Evolutionary conservation across 2,888 invertebrate species (phyloP), one percentile per base, ranked within the genome.

Genomic region (Margaritifera margaritifera): DNA sequence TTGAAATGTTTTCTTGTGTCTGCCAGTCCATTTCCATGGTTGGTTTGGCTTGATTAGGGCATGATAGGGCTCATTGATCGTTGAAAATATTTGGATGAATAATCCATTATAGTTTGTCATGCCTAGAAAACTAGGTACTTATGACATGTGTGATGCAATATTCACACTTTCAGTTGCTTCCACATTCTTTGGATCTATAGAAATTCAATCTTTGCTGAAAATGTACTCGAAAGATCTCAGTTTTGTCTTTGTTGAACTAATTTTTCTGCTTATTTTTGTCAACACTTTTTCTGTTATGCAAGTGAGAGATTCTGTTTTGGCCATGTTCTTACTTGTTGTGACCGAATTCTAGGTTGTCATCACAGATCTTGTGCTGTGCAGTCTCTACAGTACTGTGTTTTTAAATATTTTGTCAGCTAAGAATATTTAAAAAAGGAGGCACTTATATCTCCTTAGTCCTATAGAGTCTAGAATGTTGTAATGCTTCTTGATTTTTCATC

Each of bases 381-480:
- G 20, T n/a, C 51, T 52, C 4, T 27, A 27, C 27, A 27, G 31
- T 18, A 69, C 59, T 59, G 60, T 64, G 25, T 66, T 71, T 27
- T 27, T 2, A 4, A 27, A 27, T 27, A 27, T 27, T 27, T 27
- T 4, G 3, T 27, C 27, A 4, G 71, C 71, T 1, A 22, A 51
- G 6, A 22, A 55, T 3, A 66, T 64, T 25, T 58, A 63, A 52
- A 66, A 66, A 53, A 63, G 63, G 6, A 71, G 42, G 18, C 62
- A 6, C 64, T 71, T 71, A 24, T 66, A 64, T 6, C 66, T 54
- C 6, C 66, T 24, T 60, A 80, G 53, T 50, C 77, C 80, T 1
- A 71, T 55, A 50, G 71, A 6, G 68, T 68, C 24, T 68, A 66
- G 57, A 77, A 80, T 20, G 75, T 77, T 24, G 72, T 80, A 6